These are phyloP conservation scores for Periparus ater DNA, from an alignment of 2,797 vertebrate genomes.

Conservation along the genomic window DNA sequence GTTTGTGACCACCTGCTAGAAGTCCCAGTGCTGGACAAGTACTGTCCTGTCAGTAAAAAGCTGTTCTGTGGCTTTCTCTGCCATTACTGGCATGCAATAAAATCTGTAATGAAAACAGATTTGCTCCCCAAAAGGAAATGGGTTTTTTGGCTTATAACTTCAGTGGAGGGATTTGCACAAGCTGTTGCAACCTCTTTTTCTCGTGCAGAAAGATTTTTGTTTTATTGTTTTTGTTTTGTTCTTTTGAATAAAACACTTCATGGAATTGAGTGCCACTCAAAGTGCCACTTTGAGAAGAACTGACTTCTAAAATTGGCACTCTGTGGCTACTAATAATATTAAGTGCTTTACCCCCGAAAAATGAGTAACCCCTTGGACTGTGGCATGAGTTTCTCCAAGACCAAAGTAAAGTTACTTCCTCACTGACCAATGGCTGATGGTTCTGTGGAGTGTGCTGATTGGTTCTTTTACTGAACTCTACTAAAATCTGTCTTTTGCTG, in stretches of 20 bases:
- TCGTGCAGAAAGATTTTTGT: background rate
- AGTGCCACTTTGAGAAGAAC: background rate
- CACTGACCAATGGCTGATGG: background rate
- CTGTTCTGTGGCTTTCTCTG: background rate
- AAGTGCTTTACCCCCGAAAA: background rate
- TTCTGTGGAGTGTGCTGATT: background rate
- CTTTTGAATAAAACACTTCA: background rate
- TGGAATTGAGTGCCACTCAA: background rate
- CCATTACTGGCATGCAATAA: background rate
- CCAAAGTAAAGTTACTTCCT: background rate
- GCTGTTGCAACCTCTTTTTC: background rate
- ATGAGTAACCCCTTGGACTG: background rate
- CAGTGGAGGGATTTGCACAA: background rate
- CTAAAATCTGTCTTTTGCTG: background rate
- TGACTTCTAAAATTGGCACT: background rate
- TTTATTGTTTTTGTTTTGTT: background rate
- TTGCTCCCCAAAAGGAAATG: fast-evolving
- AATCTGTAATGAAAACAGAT: background rate
- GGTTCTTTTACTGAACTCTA: background rate
- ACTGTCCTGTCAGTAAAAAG: background rate
- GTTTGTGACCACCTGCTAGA: background rate
- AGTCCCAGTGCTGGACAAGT: background rate
- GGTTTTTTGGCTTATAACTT: background rate
- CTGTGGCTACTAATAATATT: background rate
- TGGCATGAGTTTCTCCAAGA: background rate